These are phyloP conservation scores for Drosophila busckii DNA, from an alignment of 1,140 invertebrate genomes.

Conservation along the genomic window DNA sequence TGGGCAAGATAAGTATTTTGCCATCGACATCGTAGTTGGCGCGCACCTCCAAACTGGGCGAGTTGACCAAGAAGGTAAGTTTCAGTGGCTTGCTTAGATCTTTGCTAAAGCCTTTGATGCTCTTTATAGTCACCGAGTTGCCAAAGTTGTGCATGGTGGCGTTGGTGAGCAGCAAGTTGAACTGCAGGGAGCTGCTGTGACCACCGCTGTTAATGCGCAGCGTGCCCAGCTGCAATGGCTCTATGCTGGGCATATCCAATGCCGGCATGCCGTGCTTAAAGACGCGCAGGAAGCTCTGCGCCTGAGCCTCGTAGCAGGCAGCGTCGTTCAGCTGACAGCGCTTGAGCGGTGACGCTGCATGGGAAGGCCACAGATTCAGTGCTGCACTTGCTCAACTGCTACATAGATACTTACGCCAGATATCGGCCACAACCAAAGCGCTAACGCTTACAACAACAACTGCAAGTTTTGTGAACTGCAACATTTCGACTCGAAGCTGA, in stretches of 20 bases:
- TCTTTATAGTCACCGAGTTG: constrained; percentile 5
- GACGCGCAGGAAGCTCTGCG: constrained; percentile 13
- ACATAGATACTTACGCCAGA: constrained; percentile 10
- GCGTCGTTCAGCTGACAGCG: constrained; percentile 45
- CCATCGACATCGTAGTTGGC: constrained; percentile 53
- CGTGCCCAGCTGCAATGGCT: constrained; percentile 29
- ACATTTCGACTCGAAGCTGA: neutral
- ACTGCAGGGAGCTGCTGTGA: constrained; percentile 31
- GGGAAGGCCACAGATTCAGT: too few relatives aligned
- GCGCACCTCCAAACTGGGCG: constrained; percentile 26
- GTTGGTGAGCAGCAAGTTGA: constrained; percentile 29
- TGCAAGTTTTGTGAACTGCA: neutral
- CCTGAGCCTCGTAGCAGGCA: constrained; percentile 27
- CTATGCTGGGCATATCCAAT: constrained; percentile 11
- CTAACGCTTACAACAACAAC: neutral
- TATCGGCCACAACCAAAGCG: neutral
- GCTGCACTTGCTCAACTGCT: too few relatives aligned
- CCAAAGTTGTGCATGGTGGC: constrained; percentile 33
- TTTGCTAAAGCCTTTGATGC: constrained; percentile 35
- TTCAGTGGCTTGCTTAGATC: constrained; percentile 39
- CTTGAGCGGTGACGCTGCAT: constrained; percentile 28
- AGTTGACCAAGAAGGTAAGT: constrained; percentile 1
- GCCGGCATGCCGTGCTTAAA: constrained; percentile 36
- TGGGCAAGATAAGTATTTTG: constrained; percentile 46
- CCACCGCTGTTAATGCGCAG: constrained; percentile 29